Evolutionary conservation across 64 coral and sea anemone genomes (phyloP), one percentile per base, ranked within the genome.

Genomic region (Catalaphyllia jardinei): DNA sequence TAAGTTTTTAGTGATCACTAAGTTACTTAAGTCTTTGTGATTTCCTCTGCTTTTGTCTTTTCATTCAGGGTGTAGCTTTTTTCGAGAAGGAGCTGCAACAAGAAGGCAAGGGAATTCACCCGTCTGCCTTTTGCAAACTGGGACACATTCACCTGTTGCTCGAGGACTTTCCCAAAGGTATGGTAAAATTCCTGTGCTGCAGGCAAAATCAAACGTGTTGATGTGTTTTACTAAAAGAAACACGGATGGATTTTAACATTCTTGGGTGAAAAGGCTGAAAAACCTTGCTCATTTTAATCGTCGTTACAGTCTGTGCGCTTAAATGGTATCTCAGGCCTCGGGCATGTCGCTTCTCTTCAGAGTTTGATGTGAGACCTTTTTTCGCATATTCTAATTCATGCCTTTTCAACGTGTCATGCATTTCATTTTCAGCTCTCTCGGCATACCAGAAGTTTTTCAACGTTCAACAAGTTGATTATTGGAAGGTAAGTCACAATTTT

Each of bases 91-190:
- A 96, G 52, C 76, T 96, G 29, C 92, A 91, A 31, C 74, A 73
- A 52, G 90, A 94, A 62, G 76, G 95, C 52, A 96, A 90, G 6
- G 30, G 75, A 42, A 74, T 79, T 10, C 88, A 96, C 88, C 88
- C 95, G n/a, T 89, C 95, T 0, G 86, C 93, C 29, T 96, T 91
- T 57, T 94, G 91, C 59, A 96, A 89, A 92, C 83, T 96, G 52
- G 95, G 95, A 19, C 95, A 96, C 69, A 83, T 93, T 93, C 95
- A 93, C 86, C 87, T 96, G 82, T 90, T 96, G 88, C 91, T 91
- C 19, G 95, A 96, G 78, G 95, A 96, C 55, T 85, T 96, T 59
- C 82, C 91, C 19, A 96, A 96, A 91, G 95, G 95, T 96, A 78
- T 27, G 52, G 52, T 39, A 8, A 54, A 77, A 88, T 61, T 77